Evolutionary conservation across 2,113 vertebrate genomes (phyloP).

Genomic region (Melanotaenia duboulayi): DNA sequence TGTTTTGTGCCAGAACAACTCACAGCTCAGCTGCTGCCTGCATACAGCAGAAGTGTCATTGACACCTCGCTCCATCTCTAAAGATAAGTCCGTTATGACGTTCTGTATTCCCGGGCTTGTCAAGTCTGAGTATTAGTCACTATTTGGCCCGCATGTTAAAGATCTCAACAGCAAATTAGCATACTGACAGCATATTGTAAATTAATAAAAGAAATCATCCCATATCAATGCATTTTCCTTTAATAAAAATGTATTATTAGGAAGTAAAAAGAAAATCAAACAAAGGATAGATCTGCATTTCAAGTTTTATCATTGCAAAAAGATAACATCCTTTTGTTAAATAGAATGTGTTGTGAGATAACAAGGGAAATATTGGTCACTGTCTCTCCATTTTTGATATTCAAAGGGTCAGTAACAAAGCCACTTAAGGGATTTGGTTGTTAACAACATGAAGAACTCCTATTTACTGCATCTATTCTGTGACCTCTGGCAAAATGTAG

Average conservation of each 20-base stretch:
- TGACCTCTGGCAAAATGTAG: slow-evolving; percentile 55
- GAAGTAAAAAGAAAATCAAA: slow-evolving; percentile 9
- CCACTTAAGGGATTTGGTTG: slow-evolving; percentile 17
- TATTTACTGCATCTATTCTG: slow-evolving; percentile 35
- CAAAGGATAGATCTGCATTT: not conserved
- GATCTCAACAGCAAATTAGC: slow-evolving; percentile 60
- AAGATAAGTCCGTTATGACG: slow-evolving; percentile 75
- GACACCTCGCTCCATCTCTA: slow-evolving; percentile 75
- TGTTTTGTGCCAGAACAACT: slow-evolving; percentile 74
- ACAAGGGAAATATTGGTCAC: slow-evolving; percentile 2
- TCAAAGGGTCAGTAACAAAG: slow-evolving; percentile 41
- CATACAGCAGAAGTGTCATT: slow-evolving; percentile 73
- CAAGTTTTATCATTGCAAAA: not conserved
- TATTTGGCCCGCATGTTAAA: slow-evolving; percentile 62
- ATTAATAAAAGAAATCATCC: slow-evolving; percentile 52
- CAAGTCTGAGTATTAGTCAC: slow-evolving; percentile 60
- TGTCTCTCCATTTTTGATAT: slow-evolving; percentile 14
- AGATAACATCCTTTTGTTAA: not conserved
- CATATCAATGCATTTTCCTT: slow-evolving; percentile 5
- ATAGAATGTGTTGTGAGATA: not conserved
- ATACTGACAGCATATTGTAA: slow-evolving; percentile 58
- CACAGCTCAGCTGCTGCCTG: slow-evolving; percentile 78
- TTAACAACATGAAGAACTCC: slow-evolving; percentile 24
- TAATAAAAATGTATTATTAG: not conserved
- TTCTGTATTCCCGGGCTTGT: slow-evolving; percentile 57